Conservation (phyloP, 2,113 vertebrate species). For the Stomatorhinus ivindoensis region DNA sequence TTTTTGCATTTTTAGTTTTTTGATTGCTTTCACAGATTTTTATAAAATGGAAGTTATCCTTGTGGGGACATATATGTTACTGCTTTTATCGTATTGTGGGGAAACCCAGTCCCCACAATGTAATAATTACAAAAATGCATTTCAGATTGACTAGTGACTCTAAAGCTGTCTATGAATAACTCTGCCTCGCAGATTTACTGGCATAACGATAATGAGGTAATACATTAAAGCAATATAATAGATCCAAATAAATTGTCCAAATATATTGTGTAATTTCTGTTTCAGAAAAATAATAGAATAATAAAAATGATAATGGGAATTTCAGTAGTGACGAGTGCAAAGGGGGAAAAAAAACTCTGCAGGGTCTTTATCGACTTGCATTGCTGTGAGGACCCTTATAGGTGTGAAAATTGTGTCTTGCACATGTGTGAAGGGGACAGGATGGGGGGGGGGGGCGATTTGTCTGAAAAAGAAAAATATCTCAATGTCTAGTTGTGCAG, state of each 20-base stretch:
- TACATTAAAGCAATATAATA: neutral
- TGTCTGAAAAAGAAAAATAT: neutral
- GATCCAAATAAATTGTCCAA: conserved; percentile 5
- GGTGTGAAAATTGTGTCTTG: neutral
- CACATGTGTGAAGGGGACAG: neutral
- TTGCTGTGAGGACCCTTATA: neutral
- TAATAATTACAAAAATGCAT: neutral
- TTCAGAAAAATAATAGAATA: neutral
- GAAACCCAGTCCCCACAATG: neutral
- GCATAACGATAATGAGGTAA: neutral
- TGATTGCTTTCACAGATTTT: neutral
- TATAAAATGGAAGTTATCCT: neutral
- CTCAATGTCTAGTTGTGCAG: neutral
- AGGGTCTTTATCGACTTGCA: neutral
- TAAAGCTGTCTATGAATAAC: neutral
- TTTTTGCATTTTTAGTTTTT: too few relatives aligned
- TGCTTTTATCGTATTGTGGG: neutral
- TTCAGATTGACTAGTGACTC: neutral
- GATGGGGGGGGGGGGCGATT: neutral
- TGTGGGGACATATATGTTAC: neutral
- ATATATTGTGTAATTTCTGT: neutral
- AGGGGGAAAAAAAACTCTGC: neutral
- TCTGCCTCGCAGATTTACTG: neutral
- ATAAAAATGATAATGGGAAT: conserved; percentile 1
- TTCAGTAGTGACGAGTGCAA: neutral